Conservation (phyloP, 2,888 invertebrate genomes). For the Cataglyphis livida region DNA sequence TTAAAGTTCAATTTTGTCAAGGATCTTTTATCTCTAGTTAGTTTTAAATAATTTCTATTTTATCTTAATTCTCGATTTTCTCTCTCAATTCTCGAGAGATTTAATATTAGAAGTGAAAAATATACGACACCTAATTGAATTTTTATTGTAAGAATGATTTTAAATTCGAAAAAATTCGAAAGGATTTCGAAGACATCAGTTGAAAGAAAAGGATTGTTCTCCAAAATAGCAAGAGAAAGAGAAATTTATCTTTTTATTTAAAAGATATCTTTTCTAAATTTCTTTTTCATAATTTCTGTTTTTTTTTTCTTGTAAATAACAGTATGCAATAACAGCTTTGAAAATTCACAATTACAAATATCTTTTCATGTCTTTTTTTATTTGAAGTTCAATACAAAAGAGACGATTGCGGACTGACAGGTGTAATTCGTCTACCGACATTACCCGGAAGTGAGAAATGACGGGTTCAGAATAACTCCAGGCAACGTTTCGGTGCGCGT, state of each 20-base stretch:
- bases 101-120: background rate
- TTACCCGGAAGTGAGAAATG: conserved; percentile 78
- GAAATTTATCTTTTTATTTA: background rate
- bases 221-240: too few species aligned
- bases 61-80: background rate
- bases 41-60: background rate
- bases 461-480: conserved; percentile 79
- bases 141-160: background rate
- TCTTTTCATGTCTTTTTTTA: background rate
- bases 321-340: background rate
- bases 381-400: conserved; percentile 35
- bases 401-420: conserved; percentile 68
- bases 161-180: background rate
- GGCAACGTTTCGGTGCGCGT: conserved; percentile 75
- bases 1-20: background rate
- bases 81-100: background rate
- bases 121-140: background rate
- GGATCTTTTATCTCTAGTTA: background rate
- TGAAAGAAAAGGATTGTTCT: background rate
- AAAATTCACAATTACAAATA: background rate
- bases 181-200: background rate
- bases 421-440: conserved; percentile 65
- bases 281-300: background rate
- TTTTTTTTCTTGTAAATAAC: background rate
- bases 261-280: background rate